Percentiles rank a stretch among this genome's conserved stretches.
Evolutionary conservation across 1,140 invertebrate genomes (phyloP).

Genomic region (Dolichoris vasculosae): DNA sequence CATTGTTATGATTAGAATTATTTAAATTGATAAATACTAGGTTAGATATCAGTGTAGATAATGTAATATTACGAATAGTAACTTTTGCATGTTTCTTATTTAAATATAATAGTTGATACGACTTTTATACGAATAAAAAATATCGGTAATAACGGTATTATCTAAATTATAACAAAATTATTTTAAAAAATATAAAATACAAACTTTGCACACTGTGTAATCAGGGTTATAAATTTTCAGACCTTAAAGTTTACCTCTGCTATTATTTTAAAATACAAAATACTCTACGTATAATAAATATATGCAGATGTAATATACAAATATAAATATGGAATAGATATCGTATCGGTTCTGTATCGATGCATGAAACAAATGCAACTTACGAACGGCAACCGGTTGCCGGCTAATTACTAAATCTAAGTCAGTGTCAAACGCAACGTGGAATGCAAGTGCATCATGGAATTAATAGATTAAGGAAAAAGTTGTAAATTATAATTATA

Average conservation of each 20-base stretch:
- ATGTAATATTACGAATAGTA: background rate
- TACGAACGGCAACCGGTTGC: background rate
- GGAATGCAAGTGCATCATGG: background rate
- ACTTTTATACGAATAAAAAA: background rate
- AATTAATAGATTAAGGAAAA: background rate
- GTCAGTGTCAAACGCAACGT: background rate
- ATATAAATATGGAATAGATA: background rate
- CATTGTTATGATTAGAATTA: conserved; percentile 42
- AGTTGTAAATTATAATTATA: too few relatives aligned
- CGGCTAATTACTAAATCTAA: background rate
- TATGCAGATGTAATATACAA: too few relatives aligned
- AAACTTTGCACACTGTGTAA: too few relatives aligned
- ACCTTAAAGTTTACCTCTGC: too few relatives aligned
- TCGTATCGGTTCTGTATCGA: too few relatives aligned
- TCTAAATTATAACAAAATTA: too few relatives aligned
- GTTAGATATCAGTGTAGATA: conserved; percentile 26
- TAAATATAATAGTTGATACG: background rate
- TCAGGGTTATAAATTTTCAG: too few relatives aligned
- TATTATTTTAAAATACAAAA: too few relatives aligned
- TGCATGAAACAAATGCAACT: background rate
- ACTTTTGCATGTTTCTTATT: conserved; percentile 64
- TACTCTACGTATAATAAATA: too few relatives aligned
- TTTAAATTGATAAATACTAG: conserved; percentile 27
- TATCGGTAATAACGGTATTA: background rate
- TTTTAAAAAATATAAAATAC: background rate